phyloP scores from a whole-genome alignment of 1,140 invertebrate genomes.

The Pseudoatta argentina region DNA sequence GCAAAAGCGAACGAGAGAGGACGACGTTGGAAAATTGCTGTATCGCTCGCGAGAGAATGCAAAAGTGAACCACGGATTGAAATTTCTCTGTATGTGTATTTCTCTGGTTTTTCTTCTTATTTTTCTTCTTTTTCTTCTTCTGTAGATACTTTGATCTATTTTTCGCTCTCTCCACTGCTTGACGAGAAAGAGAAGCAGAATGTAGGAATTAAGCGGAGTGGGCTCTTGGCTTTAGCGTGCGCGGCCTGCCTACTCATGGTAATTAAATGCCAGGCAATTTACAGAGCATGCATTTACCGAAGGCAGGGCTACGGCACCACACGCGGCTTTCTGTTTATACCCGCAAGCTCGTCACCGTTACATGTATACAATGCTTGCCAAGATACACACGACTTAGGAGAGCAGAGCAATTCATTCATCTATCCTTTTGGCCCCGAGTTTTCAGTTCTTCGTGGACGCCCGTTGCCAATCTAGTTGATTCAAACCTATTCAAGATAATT shows the following conservation, averaged over 20 bases:
- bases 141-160: not conserved
- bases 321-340: slow-evolving; percentile 70
- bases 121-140: not conserved
- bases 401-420: slow-evolving; percentile 77
- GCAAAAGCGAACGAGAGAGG: slow-evolving; percentile 32
- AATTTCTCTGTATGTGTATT: not conserved
- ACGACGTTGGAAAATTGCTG: slow-evolving; percentile 1
- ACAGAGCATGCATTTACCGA: slow-evolving; percentile 81
- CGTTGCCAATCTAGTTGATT: not conserved
- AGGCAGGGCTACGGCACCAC: slow-evolving; percentile 74
- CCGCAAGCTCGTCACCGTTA: slow-evolving; percentile 57
- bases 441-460: slow-evolving; percentile 6
- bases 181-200: slow-evolving; percentile 20
- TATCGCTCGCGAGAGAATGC: slow-evolving; percentile 26
- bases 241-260: slow-evolving; percentile 81
- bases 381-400: slow-evolving; percentile 74
- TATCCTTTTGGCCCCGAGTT: slow-evolving; percentile 52
- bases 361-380: slow-evolving; percentile 48
- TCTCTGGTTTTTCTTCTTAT: not conserved
- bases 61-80: slow-evolving; percentile 34
- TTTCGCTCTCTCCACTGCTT: not conserved
- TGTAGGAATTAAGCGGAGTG: slow-evolving; percentile 63
- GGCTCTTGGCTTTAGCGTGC: slow-evolving; percentile 80
- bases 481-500: slow-evolving; percentile 25
- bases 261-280: slow-evolving; percentile 85